Evolutionary conservation across 2,888 invertebrate genomes (phyloP).

Genomic region (Phymatocera aterrima): DNA sequence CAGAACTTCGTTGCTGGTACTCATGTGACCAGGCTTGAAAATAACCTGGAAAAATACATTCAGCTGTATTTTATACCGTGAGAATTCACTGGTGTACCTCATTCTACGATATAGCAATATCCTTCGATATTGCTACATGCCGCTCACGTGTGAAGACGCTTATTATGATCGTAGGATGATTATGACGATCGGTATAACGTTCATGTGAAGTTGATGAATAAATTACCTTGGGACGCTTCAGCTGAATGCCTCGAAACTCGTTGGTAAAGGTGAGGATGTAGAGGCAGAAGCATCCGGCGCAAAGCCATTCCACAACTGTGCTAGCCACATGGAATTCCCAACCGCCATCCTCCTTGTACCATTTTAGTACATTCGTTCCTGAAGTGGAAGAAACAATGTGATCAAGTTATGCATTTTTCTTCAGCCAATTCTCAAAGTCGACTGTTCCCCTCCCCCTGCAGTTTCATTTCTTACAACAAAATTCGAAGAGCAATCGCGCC

Average conservation of each 20-base stretch:
- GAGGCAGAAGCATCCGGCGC: conserved; percentile 79
- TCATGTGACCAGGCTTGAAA: conserved; percentile 56
- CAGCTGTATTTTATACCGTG: no score
- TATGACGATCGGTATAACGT: background rate
- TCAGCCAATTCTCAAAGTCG: no score
- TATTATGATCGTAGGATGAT: background rate
- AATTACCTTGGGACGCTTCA: conserved; percentile 76
- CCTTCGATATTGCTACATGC: conserved; percentile 3
- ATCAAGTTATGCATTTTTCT: background rate
- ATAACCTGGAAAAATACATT: conserved; percentile 53
- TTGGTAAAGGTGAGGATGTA: conserved; percentile 81
- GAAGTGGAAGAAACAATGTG: conserved; percentile 44
- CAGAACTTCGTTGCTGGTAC: conserved; percentile 58
- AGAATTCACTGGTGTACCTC: no score
- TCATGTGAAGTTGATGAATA: conserved; percentile 13
- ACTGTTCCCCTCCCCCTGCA: no score
- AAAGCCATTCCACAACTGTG: conserved; percentile 82
- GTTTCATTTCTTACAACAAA: no score
- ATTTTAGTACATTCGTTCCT: conserved; percentile 75
- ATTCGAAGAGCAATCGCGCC: no score
- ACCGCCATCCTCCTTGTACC: conserved; percentile 79
- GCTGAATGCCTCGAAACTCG: conserved; percentile 79
- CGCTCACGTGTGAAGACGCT: background rate
- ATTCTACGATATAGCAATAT: background rate
- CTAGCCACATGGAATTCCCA: conserved; percentile 81